These are phyloP conservation scores for Drepanosiphum platanoidis DNA, from an alignment of 2,888 invertebrate genomes.

Conservation along the genomic window DNA sequence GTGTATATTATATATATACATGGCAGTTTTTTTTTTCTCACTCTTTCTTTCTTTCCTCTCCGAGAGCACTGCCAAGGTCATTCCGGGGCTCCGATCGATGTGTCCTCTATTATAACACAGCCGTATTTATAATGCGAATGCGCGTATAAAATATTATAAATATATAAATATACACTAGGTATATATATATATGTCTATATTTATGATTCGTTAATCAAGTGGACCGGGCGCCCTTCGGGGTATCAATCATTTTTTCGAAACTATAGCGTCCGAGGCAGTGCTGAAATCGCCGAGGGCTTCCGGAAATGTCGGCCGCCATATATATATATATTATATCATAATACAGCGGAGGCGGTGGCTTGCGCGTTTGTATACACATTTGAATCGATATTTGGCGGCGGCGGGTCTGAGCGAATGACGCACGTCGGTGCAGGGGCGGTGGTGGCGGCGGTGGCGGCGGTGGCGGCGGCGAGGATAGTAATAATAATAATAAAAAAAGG, in stretches of 20 bases:
- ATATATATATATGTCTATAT: not conserved
- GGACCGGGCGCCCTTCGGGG: not conserved
- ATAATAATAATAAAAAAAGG: not conserved
- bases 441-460: not conserved
- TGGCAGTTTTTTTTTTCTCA: not conserved
- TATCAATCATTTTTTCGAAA: not conserved
- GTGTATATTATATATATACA: not conserved
- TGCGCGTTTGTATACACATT: not conserved
- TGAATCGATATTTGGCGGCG: constrained; percentile 31
- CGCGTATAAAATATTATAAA: no score
- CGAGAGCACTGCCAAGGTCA: not conserved
- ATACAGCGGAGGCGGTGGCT: not conserved
- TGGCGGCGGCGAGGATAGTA: not conserved
- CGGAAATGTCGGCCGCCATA: constrained; percentile 4
- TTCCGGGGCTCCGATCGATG: not conserved
- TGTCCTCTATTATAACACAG: no score
- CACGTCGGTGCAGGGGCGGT: not conserved
- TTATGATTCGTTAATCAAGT: not conserved
- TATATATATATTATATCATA: no score
- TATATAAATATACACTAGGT: no score
- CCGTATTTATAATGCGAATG: no score
- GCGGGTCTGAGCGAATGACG: no score
- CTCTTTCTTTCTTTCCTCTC: no score
- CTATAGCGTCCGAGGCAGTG: not conserved
- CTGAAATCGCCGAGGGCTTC: not conserved